These are phyloP conservation scores for Columba janthina DNA, from an alignment of 2,113 vertebrate species.

Conservation along the genomic window DNA sequence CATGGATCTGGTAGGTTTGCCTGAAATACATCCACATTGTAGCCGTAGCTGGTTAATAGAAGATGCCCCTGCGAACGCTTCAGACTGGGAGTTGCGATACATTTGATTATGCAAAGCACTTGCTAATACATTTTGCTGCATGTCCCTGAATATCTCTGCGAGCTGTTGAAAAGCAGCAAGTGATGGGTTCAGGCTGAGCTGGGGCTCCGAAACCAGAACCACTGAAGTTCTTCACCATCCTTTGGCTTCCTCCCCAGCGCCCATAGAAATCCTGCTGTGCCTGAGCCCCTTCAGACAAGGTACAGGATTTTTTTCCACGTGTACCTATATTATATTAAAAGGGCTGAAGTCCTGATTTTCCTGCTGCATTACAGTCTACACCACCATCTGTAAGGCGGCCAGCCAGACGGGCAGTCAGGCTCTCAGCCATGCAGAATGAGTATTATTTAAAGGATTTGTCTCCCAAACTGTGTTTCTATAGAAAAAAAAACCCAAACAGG, in stretches of 20 bases:
- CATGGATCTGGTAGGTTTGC: neutral
- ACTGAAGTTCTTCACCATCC: neutral
- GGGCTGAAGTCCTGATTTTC: neutral
- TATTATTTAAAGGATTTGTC: neutral
- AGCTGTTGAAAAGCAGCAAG: neutral
- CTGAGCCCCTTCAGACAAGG: neutral
- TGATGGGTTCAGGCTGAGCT: neutral
- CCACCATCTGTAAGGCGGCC: rapidly evolving
- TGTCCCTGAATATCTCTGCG: neutral
- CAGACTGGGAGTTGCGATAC: neutral
- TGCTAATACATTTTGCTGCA: neutral
- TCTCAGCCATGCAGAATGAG: neutral
- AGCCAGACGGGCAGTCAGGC: neutral
- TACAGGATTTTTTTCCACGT: neutral
- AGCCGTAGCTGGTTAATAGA: neutral
- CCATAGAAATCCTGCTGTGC: neutral
- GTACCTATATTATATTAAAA: neutral
- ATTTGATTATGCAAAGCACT: neutral
- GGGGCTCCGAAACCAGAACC: neutral
- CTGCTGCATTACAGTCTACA: neutral
- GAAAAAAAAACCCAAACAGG: neutral
- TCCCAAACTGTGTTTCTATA: neutral
- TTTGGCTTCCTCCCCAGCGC: neutral
- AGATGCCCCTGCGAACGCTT: neutral
- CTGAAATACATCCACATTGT: neutral